These are phyloP conservation scores for Nephrocerus scutellatus DNA, from an alignment of 2,888 invertebrate species.

Conservation along the genomic window DNA sequence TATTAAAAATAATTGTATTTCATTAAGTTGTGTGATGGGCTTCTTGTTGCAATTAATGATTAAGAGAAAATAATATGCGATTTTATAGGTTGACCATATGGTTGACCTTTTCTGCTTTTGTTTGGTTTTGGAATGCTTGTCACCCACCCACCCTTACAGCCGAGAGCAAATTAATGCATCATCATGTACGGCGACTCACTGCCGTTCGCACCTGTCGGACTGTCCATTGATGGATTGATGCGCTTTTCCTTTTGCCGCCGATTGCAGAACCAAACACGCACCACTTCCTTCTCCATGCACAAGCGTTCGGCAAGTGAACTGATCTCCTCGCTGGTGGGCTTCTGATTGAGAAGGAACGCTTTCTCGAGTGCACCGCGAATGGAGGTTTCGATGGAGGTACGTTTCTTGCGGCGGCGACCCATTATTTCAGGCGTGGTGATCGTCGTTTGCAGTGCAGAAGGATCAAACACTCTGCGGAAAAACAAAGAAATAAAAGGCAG, in stretches of 20 bases:
- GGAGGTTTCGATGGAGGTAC: conserved; percentile 92
- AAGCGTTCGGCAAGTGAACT: conserved; percentile 85
- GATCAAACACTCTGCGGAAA: conserved; percentile 40
- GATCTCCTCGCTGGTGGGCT: conserved; percentile 96
- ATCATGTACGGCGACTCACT: conserved; percentile 44
- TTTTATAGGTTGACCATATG: no score
- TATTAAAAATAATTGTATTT: no score
- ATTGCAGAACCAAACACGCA: conserved; percentile 91
- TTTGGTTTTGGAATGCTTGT: no score
- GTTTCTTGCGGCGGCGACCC: conserved; percentile 89
- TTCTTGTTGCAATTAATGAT: no score
- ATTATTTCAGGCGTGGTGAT: conserved; percentile 81
- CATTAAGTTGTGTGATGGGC: no score
- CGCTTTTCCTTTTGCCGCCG: conserved; percentile 94
- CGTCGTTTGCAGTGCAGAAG: conserved; percentile 58
- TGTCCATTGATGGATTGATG: conserved; percentile 78
- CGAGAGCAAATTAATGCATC: conserved; percentile 28
- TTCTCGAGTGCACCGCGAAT: conserved; percentile 93
- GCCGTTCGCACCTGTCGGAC: conserved; percentile 58
- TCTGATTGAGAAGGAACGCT: conserved; percentile 89
- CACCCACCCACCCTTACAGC: background rate
- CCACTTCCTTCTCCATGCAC: conserved; percentile 96
- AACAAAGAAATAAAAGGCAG: background rate
- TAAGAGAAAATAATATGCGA: no score
- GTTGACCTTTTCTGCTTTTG: no score